Base-by-base conservation (phyloP, 2,113 vertebrate genomes). In the Coreoperca whiteheadi region DNA sequence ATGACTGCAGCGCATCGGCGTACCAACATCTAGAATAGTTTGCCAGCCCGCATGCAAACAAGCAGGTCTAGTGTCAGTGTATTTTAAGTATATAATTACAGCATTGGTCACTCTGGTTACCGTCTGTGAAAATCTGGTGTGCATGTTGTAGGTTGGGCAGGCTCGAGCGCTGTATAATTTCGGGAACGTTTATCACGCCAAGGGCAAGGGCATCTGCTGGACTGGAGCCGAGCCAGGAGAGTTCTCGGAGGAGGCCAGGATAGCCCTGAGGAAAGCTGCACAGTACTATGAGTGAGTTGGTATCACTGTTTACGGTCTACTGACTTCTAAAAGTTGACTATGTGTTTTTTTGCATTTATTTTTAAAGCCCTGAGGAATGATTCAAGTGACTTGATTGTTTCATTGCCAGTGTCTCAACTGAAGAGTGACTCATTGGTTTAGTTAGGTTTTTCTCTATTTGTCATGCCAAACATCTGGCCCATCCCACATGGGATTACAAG, bases 101-200 rank as follows among this genome's bases (percentile, higher is more conserved):
- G 70, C 81, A 12, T 57, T 66, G 84, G 91, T 90, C 86, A 83
- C 66, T 80, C 39, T 83, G 87, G 89, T 88, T 86, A 93, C 82
- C 82, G 59, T 89, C 81, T 87, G 74, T 89, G 79, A 90, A 90
- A 90, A 79, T 90, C 63, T 92, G 90, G 63, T 93, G 90, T 91
- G 88, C 77, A 43, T 86, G 87, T 70, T 83, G 86, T 92, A 99
- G 98, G 97, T 98, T 88, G 98, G 98, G 89, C 97, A 99, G 95
- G 98, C 98, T 70, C 97, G 97, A 84, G 98, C 98, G 2, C 96
- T 99, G 51, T 99, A 99, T 95, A 99, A 99, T 94, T 97, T 98
- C 82, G 98, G 98, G 89, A 99, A 99, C 39, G 97, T 99, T 0
- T 98, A 98, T 96, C 98, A 99, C 37, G 97, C 98, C 82, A 98